These are phyloP conservation scores for Podotricha telesiphe DNA, from an alignment of 2,888 invertebrate species.

Conservation along the genomic window DNA sequence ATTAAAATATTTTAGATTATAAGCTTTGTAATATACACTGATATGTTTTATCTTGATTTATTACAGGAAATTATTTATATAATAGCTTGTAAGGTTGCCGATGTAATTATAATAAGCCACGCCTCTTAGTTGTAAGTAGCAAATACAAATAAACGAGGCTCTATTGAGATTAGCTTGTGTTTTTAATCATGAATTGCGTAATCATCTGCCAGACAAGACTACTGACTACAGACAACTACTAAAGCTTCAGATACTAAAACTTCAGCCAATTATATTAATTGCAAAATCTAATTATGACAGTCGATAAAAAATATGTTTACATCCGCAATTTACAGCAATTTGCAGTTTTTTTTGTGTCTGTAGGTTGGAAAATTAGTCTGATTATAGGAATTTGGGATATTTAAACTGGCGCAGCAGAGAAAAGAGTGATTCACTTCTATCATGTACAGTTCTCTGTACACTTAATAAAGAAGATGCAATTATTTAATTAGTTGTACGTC, in stretches of 20 bases:
- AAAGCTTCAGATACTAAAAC: neutral
- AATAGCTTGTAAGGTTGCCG: constrained; percentile 32
- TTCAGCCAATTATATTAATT: neutral
- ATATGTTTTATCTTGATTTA: constrained; percentile 31
- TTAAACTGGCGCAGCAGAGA: too few relatives aligned
- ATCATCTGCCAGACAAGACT: constrained; percentile 27
- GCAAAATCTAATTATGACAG: neutral
- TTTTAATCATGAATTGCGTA: constrained; percentile 41
- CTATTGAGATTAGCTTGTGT: constrained; percentile 38
- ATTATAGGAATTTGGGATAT: too few relatives aligned
- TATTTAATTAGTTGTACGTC: too few relatives aligned
- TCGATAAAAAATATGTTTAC: neutral
- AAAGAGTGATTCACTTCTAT: too few relatives aligned
- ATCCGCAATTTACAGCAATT: neutral
- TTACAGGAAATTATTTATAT: constrained; percentile 38
- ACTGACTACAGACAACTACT: constrained; percentile 6
- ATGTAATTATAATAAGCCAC: constrained; percentile 38
- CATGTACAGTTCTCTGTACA: too few relatives aligned
- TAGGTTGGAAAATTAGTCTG: neutral
- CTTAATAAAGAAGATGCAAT: too few relatives aligned
- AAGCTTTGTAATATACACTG: constrained; percentile 2
- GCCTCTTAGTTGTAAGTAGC: constrained; percentile 34
- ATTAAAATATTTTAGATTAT: constrained; percentile 6
- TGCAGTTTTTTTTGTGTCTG: neutral
- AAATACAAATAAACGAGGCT: constrained; percentile 29